Base-by-base conservation (phyloP, 2,797 vertebrate genomes). In the Platyrinchus mystaceus region DNA sequence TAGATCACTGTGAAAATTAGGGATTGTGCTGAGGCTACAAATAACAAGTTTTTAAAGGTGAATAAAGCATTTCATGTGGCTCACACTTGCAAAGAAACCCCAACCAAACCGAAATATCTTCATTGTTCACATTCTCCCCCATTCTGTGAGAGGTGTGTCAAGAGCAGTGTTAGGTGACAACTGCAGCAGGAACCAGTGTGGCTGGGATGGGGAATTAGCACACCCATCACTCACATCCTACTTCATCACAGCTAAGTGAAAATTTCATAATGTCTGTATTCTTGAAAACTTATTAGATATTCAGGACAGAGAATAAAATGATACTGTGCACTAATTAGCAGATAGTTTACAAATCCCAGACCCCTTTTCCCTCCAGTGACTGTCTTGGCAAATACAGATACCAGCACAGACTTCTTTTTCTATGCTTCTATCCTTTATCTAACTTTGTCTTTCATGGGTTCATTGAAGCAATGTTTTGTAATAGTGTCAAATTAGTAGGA, bases 401-500 rank as follows among this genome's bases (percentile, higher is more conserved):
- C 77, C 52, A 59, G 81, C 66, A 81, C 18, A 93, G 74, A 32
- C 13, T 49, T 91, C 44, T 47, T 94, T 96, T 94, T 80, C 55
- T 86, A 3, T 70, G 55, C 50, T 92, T 93, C 68, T 84, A 58
- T 68, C 49, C 71, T 94, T 97, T 93, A 94, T 90, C 60, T 90
- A 76, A 77, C 70, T 95, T 96, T 87, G 69, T 60, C 90, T 96
- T 95, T 94, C 87, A 91, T 63, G 63, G 78, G 62, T 84, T 97
- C 85, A 95, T 41, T 91, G 84, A 94, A 96, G 58, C 77, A 85
- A 34, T 94, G 47, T 94, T 97, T 96, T 93, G 60, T 94, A 97
- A 95, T 87, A 95, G 80, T 93, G 67, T 96, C 93, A 97, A 84
- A 96, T 96, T 97, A 97, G 94, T 93, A 96, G 89, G 95, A 97